phyloP scores from a whole-genome alignment of 2,113 vertebrate species.

The Dromiciops gliroides region DNA sequence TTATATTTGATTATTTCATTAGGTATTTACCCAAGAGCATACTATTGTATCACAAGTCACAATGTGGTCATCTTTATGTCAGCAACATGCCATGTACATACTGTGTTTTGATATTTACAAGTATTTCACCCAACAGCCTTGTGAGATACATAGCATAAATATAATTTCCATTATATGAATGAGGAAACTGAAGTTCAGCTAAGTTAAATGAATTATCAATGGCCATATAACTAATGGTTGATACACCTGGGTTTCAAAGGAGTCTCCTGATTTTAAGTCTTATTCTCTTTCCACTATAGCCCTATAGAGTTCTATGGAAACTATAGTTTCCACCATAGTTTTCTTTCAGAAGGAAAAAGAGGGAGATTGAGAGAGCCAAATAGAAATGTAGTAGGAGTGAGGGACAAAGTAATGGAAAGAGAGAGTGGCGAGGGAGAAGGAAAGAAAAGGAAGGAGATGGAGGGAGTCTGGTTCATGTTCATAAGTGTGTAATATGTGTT shows the following conservation, averaged over 20 bases:
- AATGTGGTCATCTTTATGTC: not conserved
- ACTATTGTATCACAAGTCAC: not conserved
- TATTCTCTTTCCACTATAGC: not conserved
- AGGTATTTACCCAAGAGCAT: not conserved
- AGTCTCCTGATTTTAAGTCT: not conserved
- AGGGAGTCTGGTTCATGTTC: fast-evolving
- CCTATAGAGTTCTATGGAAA: too few relatives aligned
- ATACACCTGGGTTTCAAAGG: not conserved
- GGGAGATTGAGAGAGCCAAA: slow-evolving; percentile 25
- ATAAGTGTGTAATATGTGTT: not conserved
- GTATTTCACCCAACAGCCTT: not conserved
- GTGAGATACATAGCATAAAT: not conserved
- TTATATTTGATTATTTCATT: slow-evolving; percentile 31
- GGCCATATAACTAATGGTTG: not conserved
- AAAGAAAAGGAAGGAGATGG: not conserved
- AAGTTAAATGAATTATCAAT: not conserved
- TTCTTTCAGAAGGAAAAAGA: slow-evolving; percentile 50
- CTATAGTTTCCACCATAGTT: too few relatives aligned
- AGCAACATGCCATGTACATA: not conserved
- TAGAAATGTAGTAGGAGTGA: slow-evolving; percentile 23
- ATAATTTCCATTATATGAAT: not conserved
- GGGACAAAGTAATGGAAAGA: not conserved
- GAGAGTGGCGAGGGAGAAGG: slow-evolving; percentile 10
- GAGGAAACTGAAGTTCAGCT: not conserved
- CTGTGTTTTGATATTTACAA: not conserved